phyloP scores from a whole-genome alignment of 2,113 vertebrate genomes.

The Mus pahari region DNA sequence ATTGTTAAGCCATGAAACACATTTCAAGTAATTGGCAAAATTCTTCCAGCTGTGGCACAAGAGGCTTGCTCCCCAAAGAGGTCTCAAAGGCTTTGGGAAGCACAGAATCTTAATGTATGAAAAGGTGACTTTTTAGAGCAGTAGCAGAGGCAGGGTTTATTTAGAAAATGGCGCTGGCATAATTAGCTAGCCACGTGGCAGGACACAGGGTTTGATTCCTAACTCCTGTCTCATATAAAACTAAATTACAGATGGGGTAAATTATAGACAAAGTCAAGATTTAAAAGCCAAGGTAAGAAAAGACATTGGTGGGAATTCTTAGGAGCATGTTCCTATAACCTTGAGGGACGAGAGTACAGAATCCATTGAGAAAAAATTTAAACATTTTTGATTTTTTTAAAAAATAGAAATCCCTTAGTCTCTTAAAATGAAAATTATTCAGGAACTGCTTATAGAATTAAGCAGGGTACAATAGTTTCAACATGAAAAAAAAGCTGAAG shows the following conservation, averaged over 20 bases:
- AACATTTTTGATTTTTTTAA: background rate
- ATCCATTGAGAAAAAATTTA: conserved; percentile 20
- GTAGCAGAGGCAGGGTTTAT: conserved; percentile 50
- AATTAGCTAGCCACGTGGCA: conserved; percentile 56
- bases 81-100: conserved; percentile 44
- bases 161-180: conserved; percentile 47
- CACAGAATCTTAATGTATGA: conserved; percentile 42
- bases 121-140: conserved; percentile 73
- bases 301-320: conserved; percentile 33
- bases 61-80: conserved; percentile 15
- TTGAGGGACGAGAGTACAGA: conserved; percentile 31
- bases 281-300: conserved; percentile 59
- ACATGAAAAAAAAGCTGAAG: background rate
- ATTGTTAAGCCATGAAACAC: conserved; percentile 75
- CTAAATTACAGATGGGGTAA: conserved; percentile 50
- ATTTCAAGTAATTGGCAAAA: conserved; percentile 74
- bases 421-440: conserved; percentile 47
- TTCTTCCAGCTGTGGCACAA: conserved; percentile 71
- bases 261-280: conserved; percentile 39
- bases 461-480: background rate
- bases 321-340: background rate
- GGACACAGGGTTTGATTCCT: conserved; percentile 41
- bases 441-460: conserved; percentile 26
- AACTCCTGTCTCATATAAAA: conserved; percentile 54
- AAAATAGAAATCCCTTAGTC: conserved; percentile 14